Evolutionary conservation across 2,113 vertebrate species (phyloP), one percentile per base, ranked within the genome.

Genomic region (Halichoerus grypus): DNA sequence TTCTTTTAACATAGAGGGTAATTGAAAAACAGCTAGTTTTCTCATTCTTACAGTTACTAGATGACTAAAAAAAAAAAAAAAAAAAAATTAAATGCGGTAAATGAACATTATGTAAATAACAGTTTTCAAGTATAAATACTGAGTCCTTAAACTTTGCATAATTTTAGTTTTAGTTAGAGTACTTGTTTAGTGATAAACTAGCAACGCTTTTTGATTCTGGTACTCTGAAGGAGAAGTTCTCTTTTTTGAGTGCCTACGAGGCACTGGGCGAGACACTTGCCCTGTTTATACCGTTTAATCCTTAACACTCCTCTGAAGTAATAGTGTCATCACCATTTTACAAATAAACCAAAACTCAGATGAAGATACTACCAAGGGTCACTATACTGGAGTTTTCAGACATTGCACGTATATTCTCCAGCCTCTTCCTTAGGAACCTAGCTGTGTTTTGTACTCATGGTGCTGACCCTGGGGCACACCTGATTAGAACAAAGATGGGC

Each of bases 31-130:
- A 36, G 46, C 18, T 76, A 8, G 28, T 84, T 80, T 76, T 86
- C 33, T 72, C 33, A 49, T 91, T 93, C 22, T 94, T 80, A 51
- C 3, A 55, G 95, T 94, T 95, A 91, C 76, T 93, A 69, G 55
- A 21, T 79, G 7, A 86, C 7, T 88, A 15, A 94, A 15, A 94
- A 83, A 77, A 71, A 94, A 15, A 94, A 83, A 77, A 71, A 63
- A 61, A 61, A 61, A 63, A 63, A 65, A 59, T 14, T 55, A 91
- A 39, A 19, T 65, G 26, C 5, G n/a, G 49, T 76, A 71, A 92
- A 31, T 77, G n/a, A 95, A 39, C 2, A 24, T 77, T 42, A 46
- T 53, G 0, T 59, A 84, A 79, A 61, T 94, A 76, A 85, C 19
- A 63, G 24, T 69, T 92, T 82, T 96, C 33, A 83, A 80, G 26